phyloP scores from a whole-genome alignment of 2,113 vertebrate species.

The Pseudorhombus dupliciocellatus region DNA sequence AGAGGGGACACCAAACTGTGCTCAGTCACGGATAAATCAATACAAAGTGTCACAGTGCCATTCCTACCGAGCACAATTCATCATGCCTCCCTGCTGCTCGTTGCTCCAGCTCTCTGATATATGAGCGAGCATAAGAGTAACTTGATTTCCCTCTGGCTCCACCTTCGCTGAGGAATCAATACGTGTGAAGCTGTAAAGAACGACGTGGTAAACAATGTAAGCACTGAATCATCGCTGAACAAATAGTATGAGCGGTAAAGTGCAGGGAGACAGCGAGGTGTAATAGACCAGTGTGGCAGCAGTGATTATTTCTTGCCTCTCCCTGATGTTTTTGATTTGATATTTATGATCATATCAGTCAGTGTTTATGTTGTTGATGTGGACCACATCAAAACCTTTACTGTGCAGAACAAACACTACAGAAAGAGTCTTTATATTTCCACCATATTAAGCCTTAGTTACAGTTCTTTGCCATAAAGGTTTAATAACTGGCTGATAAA shows the following conservation, averaged over 20 bases:
- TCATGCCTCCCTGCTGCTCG: constrained; percentile 36
- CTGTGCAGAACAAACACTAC: too few relatives aligned
- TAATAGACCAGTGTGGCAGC: too few relatives aligned
- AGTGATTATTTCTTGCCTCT: too few relatives aligned
- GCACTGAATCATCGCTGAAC: constrained; percentile 27
- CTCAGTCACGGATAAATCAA: constrained; percentile 59
- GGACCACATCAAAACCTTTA: too few relatives aligned
- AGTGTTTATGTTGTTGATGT: too few relatives aligned
- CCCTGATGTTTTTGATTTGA: too few relatives aligned
- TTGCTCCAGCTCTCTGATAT: constrained; percentile 40
- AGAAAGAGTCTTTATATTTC: too few relatives aligned
- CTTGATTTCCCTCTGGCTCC: constrained; percentile 64
- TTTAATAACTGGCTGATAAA: too few relatives aligned
- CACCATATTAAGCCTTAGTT: too few relatives aligned
- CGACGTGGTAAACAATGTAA: constrained; percentile 25
- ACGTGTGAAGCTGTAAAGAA: constrained; percentile 33
- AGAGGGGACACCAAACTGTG: constrained; percentile 30
- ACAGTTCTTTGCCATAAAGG: too few relatives aligned
- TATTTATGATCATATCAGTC: background rate
- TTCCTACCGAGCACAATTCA: constrained; percentile 46
- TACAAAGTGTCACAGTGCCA: constrained; percentile 29
- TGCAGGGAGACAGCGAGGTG: background rate
- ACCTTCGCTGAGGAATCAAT: constrained; percentile 43
- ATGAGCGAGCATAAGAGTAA: constrained; percentile 42
- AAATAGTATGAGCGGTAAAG: constrained; percentile 13